Evolutionary conservation across 1,140 invertebrate genomes (phyloP), one percentile per base, ranked within the genome.

Genomic region (Chironomus striatipennis): DNA sequence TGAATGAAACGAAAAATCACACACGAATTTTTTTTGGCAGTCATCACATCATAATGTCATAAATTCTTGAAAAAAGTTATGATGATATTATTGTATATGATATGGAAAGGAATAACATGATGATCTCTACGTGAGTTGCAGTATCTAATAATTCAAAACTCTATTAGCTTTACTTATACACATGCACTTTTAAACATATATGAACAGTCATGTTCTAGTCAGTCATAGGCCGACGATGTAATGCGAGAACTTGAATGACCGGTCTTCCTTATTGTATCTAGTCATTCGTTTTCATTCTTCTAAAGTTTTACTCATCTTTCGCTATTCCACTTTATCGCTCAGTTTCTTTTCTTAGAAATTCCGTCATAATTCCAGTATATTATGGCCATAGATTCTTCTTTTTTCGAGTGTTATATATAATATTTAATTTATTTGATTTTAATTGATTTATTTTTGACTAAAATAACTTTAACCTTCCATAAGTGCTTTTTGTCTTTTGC

Each of bases 171-270:
- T 34, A 34, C 24, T 34, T n/a, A 57, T n/a, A 57, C 47, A 57
- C 7, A n/a, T n/a, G 9, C n/a, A 57, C 47, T 57, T 10, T 10
- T 57, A 7, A 57, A 57, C 47, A 12, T 57, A n/a, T 7, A n/a
- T 12, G 47, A 57, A n/a, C 47, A 57, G 10, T n/a, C n/a, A 57
- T 12, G n/a, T 12, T n/a, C 47, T 57, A 34, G 24, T 34, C 24
- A 34, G 24, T 34, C 24, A 34, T 34, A 34, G 24, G 5, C 24
- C 24, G 47, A 57, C 47, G 15, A 57, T 57, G 47, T 57, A 18
- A 70, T 12, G 20, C 65, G 20, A 70, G 17, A 70, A 70, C 17
- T 20, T 70, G 65, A 70, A 70, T 70, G 65, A 70, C 65, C 65
- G 65, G 65, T 70, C 17, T 70, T 57, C 47, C n/a, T n/a, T 57